Evolutionary conservation across 2,113 vertebrate species (phyloP).

Genomic region (Heptranchias perlo): DNA sequence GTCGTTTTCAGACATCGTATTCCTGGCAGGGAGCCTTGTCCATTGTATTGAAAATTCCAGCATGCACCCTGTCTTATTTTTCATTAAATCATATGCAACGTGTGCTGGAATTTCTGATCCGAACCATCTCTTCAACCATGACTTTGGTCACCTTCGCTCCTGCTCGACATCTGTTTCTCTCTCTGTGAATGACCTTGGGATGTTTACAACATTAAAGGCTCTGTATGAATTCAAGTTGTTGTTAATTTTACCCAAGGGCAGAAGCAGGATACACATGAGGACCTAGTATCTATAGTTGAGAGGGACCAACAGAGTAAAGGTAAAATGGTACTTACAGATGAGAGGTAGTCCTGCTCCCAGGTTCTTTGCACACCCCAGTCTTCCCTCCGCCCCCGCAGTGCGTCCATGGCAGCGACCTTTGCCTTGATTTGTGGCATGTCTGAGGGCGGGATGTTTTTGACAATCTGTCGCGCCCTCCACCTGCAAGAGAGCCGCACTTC

Average conservation of each 20-base stretch:
- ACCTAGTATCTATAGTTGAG: not conserved
- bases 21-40: not conserved
- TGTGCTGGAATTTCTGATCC: not conserved
- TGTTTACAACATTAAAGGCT: not conserved
- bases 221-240: not conserved
- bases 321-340: constrained; percentile 60
- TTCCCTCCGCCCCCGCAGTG: constrained; percentile 63
- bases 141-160: not conserved
- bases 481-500: constrained; percentile 49
- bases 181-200: not conserved
- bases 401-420: constrained; percentile 74
- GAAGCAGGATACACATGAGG: not conserved
- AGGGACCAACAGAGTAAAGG: no score
- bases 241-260: not conserved
- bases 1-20: not conserved
- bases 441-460: constrained; percentile 87
- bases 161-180: no score
- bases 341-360: constrained; percentile 79
- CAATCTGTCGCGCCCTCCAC: constrained; percentile 80
- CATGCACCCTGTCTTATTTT: not conserved
- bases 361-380: constrained; percentile 69
- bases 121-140: not conserved
- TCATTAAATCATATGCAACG: not conserved
- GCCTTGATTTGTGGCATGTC: constrained; percentile 79
- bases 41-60: not conserved